These are phyloP conservation scores for Drymonia ruficornis DNA, from an alignment of 2,888 invertebrate species.

Conservation along the genomic window DNA sequence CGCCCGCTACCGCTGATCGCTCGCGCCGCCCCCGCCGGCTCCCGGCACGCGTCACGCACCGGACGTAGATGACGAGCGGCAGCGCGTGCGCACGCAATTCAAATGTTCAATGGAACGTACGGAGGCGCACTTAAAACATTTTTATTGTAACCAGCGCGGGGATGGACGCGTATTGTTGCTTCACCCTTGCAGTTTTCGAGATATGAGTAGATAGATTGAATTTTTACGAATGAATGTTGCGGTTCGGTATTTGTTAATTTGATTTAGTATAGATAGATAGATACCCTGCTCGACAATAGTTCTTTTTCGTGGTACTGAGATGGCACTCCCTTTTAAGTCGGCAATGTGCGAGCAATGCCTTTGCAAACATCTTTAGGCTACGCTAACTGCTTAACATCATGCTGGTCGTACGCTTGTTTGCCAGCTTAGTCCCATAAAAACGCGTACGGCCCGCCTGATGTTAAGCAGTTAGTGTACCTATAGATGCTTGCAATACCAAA, in stretches of 20 bases:
- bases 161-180: conserved; percentile 56
- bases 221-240: conserved; percentile 1
- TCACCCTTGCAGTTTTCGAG: conserved; percentile 41
- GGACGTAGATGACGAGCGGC: conserved; percentile 69
- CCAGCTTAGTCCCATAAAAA: too few species aligned
- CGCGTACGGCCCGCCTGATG: too few species aligned
- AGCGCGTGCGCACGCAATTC: conserved; percentile 72
- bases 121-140: conserved; percentile 83
- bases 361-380: too few species aligned
- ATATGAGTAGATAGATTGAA: conserved; percentile 17
- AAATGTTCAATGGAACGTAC: conserved; percentile 78
- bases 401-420: too few species aligned
- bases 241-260: background rate
- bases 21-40: conserved; percentile 28
- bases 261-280: too few species aligned
- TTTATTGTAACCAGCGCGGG: conserved; percentile 70
- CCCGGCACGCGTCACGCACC: conserved; percentile 70
- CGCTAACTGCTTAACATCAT: too few species aligned
- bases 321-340: too few species aligned
- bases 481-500: too few species aligned
- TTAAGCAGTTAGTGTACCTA: too few species aligned
- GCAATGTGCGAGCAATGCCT: too few species aligned
- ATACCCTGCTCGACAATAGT: too few species aligned
- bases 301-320: too few species aligned
- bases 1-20: conserved; percentile 22